A percentile compares a stretch with the other conserved stretches of the same genome.
Conservation (phyloP, 2,797 vertebrate species). For the Scleropages formosus region DNA sequence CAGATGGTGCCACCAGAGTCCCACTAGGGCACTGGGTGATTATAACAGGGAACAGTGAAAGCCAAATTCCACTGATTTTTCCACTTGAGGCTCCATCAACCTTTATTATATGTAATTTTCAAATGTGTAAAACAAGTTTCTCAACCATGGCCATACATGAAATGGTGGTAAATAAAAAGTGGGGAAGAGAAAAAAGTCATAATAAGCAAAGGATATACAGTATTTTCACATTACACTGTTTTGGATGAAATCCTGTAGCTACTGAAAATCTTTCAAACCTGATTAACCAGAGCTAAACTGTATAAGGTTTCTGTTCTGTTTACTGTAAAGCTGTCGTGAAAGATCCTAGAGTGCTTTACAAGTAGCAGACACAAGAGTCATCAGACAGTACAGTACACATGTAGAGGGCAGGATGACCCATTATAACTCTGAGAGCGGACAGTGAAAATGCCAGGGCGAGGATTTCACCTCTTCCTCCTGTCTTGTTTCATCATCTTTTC, state of each 20-base stretch:
- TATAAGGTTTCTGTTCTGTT: not conserved
- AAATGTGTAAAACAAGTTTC: no score
- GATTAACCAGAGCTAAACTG: not conserved
- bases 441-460: no score
- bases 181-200: not conserved
- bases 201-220: not conserved
- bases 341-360: no score
- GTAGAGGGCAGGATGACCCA: no score
- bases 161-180: not conserved
- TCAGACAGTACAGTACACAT: not conserved
- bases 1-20: conserved; percentile 54
- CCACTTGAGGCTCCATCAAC: not conserved
- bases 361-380: not conserved
- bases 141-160: no score
- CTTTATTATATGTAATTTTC: no score
- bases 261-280: not conserved
- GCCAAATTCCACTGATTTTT: conserved; percentile 34
- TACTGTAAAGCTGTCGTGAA: no score
- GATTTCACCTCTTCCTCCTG: no score
- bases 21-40: conserved; percentile 59
- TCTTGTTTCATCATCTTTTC: no score
- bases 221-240: not conserved
- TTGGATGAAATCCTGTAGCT: not conserved
- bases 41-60: conserved; percentile 55
- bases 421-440: no score